phyloP scores from a whole-genome alignment of 2,113 vertebrate genomes.

The Melozone crissalis region DNA sequence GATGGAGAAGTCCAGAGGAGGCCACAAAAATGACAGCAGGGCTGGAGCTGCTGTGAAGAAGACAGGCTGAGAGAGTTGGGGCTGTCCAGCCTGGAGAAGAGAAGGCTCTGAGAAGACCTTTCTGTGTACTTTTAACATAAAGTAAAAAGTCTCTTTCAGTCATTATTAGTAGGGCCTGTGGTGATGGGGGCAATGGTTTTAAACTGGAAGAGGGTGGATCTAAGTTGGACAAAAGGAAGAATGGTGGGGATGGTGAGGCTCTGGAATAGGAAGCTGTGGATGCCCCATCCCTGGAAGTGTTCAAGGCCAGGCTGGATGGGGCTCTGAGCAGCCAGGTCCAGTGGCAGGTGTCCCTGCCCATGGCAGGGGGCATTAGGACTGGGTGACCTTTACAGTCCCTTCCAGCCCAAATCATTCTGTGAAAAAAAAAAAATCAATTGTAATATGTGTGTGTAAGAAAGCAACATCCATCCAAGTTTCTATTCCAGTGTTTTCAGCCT shows the following conservation, averaged over 20 bases:
- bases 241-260: background rate
- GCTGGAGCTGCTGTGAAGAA: background rate
- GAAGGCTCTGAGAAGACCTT: background rate
- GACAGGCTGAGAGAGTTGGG: background rate
- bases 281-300: background rate
- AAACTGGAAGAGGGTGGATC: background rate
- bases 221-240: background rate
- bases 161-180: background rate
- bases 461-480: background rate
- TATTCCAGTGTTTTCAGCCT: background rate
- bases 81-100: background rate
- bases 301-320: background rate
- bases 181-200: background rate
- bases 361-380: background rate
- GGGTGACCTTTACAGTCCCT: background rate
- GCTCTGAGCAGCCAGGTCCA: background rate
- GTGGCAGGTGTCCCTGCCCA: background rate
- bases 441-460: background rate
- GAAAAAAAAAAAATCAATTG: accelerated
- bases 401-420: background rate
- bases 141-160: background rate
- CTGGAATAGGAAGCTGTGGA: background rate
- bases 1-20: background rate
- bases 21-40: accelerated
- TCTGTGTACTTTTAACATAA: background rate